These are phyloP conservation scores for Pseudomugil tenellus DNA, from an alignment of 2,797 vertebrate genomes.

Conservation along the genomic window DNA sequence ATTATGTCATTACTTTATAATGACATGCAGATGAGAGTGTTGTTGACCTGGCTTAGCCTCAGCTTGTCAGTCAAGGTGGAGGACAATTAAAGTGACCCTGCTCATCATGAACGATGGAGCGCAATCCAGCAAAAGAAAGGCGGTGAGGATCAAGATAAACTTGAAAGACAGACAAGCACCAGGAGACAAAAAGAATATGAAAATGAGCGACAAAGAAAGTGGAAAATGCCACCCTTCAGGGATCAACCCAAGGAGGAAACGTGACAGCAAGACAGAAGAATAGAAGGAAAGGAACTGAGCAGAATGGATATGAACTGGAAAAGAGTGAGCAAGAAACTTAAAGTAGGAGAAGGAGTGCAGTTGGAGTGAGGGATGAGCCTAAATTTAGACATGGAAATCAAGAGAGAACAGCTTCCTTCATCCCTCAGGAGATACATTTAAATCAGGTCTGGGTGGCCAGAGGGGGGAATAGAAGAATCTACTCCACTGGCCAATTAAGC, in stretches of 20 bases:
- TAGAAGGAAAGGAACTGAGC: slow-evolving; percentile 42
- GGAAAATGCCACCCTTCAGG: slow-evolving; percentile 70
- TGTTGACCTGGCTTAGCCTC: slow-evolving; percentile 65
- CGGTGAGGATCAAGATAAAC: slow-evolving; percentile 64
- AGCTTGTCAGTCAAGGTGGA: slow-evolving; percentile 69
- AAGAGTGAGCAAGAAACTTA: slow-evolving; percentile 58
- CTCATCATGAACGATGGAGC: slow-evolving; percentile 38
- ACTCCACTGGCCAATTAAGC: slow-evolving; percentile 81
- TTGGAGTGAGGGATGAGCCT: slow-evolving; percentile 67
- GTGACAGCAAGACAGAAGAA: slow-evolving; percentile 39
- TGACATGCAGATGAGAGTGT: slow-evolving; percentile 53
- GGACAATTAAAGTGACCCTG: slow-evolving; percentile 68
- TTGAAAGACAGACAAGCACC: slow-evolving; percentile 43
- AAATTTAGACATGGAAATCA: slow-evolving; percentile 82
- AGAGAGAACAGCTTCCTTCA: slow-evolving; percentile 78
- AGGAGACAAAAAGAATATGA: slow-evolving; percentile 60
- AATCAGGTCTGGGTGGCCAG: slow-evolving; percentile 80
- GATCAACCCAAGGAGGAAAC: slow-evolving; percentile 65
- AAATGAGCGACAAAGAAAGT: slow-evolving; percentile 72
- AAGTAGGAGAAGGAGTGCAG: slow-evolving; percentile 69
- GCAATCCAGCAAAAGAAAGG: slow-evolving; percentile 49
- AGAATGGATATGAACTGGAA: slow-evolving; percentile 66
- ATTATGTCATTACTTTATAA: slow-evolving; percentile 55
- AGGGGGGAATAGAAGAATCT: slow-evolving; percentile 69
- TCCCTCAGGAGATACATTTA: slow-evolving; percentile 81